phyloP scores from a whole-genome alignment of 2,888 invertebrate species.

The Agrochola circellaris region DNA sequence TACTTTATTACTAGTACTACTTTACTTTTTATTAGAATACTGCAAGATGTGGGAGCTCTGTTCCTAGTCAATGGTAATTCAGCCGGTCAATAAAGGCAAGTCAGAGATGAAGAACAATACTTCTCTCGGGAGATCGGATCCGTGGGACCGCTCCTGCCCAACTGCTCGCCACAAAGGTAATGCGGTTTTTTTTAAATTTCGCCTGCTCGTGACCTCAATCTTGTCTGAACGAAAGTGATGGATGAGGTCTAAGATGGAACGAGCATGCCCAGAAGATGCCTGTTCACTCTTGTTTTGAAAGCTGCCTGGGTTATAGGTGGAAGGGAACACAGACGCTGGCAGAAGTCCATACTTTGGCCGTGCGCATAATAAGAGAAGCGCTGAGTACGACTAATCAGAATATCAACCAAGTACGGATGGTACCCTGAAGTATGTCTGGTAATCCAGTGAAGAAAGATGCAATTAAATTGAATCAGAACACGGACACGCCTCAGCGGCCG shows the following conservation, averaged over 20 bases:
- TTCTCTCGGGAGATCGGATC: neutral
- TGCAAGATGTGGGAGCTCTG: neutral
- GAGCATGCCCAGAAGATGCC: neutral
- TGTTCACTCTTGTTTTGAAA: neutral
- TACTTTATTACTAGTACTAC: too few species aligned
- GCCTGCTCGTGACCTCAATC: neutral
- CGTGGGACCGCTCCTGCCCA: neutral
- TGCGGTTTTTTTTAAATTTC: neutral
- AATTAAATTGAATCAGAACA: constrained; percentile 2
- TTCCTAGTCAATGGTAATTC: neutral
- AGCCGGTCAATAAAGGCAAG: neutral
- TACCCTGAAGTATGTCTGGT: neutral
- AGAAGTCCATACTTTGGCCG: neutral
- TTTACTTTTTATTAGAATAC: too few species aligned
- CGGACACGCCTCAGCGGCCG: neutral
- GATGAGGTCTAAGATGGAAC: neutral
- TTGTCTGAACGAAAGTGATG: neutral
- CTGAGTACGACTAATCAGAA: neutral
- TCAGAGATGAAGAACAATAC: neutral
- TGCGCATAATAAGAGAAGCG: neutral
- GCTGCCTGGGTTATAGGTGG: too few species aligned
- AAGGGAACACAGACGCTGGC: neutral
- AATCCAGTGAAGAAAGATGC: neutral
- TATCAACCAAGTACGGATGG: neutral
- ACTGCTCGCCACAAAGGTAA: neutral